A percentile compares a stretch with the other conserved stretches of the same genome.
Evolutionary conservation across 2,888 invertebrate species (phyloP).

Genomic region (Eumacrocentrus americanus): DNA sequence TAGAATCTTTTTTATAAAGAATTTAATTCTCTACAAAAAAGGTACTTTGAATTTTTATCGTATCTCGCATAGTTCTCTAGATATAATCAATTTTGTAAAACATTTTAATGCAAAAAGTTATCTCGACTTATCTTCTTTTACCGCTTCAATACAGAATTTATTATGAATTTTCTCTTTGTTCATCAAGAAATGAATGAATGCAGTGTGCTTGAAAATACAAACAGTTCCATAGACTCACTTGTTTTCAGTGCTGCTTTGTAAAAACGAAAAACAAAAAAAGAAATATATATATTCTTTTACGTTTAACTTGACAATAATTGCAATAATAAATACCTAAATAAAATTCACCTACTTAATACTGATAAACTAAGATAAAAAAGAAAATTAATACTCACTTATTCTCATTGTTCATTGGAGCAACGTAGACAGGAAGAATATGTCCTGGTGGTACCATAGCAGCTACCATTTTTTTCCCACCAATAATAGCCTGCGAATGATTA

Average conservation of each 20-base stretch:
- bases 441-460: conserved; percentile 68
- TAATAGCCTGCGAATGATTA: conserved; percentile 72
- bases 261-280: conserved; percentile 24
- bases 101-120: too few species aligned
- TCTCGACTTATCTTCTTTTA: too few species aligned
- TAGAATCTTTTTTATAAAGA: too few species aligned
- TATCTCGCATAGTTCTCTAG: too few species aligned
- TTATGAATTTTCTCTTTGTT: conserved; percentile 1
- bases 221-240: conserved; percentile 41
- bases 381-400: conserved; percentile 70
- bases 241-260: conserved; percentile 42
- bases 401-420: conserved; percentile 79
- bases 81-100: too few species aligned
- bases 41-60: not conserved
- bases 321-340: not conserved
- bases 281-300: conserved; percentile 1
- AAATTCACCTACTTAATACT: not conserved
- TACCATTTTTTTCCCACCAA: conserved; percentile 79
- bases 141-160: too few species aligned
- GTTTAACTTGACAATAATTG: not conserved
- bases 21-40: not conserved
- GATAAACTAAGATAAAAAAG: conserved; percentile 11
- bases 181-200: not conserved
- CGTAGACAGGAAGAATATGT: conserved; percentile 75
- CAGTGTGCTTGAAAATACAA: conserved; percentile 11